phyloP scores from a whole-genome alignment of 2,113 vertebrate species.

The Pipra filicauda region DNA sequence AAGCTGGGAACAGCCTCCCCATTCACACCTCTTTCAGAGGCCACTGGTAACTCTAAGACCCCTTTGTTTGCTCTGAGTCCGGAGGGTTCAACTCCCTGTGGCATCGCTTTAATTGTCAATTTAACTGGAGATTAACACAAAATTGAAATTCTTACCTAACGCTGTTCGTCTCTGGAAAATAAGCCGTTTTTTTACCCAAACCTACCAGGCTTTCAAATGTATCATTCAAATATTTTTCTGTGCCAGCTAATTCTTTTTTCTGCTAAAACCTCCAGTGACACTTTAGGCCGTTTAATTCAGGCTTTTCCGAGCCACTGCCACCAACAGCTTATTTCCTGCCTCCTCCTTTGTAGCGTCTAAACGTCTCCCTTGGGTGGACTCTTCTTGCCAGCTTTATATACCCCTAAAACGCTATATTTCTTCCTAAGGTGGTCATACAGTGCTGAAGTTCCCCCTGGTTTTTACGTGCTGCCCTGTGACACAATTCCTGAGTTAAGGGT shows the following conservation, averaged over 20 bases:
- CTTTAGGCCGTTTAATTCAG: not conserved
- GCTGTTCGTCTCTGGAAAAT: not conserved
- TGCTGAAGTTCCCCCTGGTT: not conserved
- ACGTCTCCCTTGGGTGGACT: not conserved
- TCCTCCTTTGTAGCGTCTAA: not conserved
- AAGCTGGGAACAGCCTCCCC: not conserved
- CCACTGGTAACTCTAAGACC: not conserved
- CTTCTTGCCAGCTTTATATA: not conserved
- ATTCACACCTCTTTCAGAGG: not conserved
- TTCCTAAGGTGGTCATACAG: not conserved
- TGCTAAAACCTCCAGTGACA: not conserved
- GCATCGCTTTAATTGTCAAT: not conserved
- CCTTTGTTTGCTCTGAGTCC: not conserved
- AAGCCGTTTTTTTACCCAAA: not conserved
- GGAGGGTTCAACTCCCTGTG: not conserved
- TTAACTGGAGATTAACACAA: not conserved
- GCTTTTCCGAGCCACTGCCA: not conserved
- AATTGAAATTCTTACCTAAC: not conserved
- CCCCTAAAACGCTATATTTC: not conserved
- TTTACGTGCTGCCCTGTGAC: not conserved
- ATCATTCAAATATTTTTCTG: not conserved
- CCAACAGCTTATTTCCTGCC: not conserved
- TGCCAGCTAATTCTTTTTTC: not conserved
- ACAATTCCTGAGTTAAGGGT: not conserved
- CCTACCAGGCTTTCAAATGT: not conserved